Percentiles rank a stretch among this genome's conserved stretches.
Evolutionary conservation across 2,888 invertebrate genomes (phyloP).

Genomic region (Pyrocoelia pectoralis): DNA sequence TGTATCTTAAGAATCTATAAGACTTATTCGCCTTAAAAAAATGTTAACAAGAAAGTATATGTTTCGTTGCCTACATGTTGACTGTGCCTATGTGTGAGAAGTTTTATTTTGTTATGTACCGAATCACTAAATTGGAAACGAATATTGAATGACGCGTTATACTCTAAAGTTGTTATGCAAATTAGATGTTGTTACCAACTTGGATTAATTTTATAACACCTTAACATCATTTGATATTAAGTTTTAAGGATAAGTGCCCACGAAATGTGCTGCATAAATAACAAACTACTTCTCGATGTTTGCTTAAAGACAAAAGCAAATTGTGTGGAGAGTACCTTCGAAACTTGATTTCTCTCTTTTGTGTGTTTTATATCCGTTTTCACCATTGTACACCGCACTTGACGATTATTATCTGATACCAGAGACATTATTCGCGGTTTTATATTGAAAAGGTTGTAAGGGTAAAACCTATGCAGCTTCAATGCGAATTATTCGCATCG

Average conservation of each 20-base stretch:
- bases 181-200: too few relatives aligned
- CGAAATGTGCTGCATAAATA: too few relatives aligned
- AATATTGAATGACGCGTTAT: too few relatives aligned
- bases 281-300: not conserved
- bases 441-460: constrained; percentile 27
- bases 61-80: too few relatives aligned
- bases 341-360: not conserved
- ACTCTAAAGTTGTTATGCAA: too few relatives aligned
- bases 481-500: constrained; percentile 31
- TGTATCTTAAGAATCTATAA: too few relatives aligned
- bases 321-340: not conserved
- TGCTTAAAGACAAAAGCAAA: constrained; percentile 1
- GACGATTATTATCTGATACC: not conserved
- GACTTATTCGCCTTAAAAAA: too few relatives aligned
- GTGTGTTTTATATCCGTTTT: not conserved
- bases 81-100: too few relatives aligned
- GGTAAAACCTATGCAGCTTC: constrained; percentile 26
- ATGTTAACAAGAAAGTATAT: too few relatives aligned
- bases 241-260: not conserved
- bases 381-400: not conserved
- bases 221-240: not conserved
- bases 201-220: too few relatives aligned
- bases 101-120: too few relatives aligned
- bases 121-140: too few relatives aligned
- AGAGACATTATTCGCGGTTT: constrained; percentile 23